Evolutionary conservation across 2,797 vertebrate species (phyloP), one percentile per base, ranked within the genome.

Genomic region (Novumbra hubbsi): DNA sequence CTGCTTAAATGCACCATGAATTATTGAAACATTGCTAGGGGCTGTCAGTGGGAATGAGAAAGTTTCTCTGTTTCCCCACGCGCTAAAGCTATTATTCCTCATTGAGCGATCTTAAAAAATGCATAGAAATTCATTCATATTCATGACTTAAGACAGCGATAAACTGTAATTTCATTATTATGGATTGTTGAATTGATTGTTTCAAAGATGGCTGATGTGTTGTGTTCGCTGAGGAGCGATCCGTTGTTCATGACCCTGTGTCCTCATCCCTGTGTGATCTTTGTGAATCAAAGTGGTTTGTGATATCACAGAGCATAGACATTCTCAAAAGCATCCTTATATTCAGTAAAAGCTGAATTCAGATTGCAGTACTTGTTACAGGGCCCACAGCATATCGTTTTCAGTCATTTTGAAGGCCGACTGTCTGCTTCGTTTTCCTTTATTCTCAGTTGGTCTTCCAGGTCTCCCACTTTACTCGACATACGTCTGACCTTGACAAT

Each of bases 1-100:
- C 63, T 74, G 34, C 79, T 65, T 73, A 80, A 73, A 74, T 68
- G 27, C 24, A 27, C 8, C 50, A 12, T 70, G 66, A 73, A 76
- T 80, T 71, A 45, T 70, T 62, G 34, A 79, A 64, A 45, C 19
- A 24, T 75, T 49, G 73, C 72, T 73, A 45, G 69, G 74, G 28
- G 57, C 49, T 75, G 38, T 48, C 14, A 34, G 60, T 60, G 52
- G 55, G n/a, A 49, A 70, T 21, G 63, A 48, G 65, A 62, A 69
- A 55, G 19, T 21, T 57, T 7, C 21, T 57, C 57, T 60, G 19
- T 62, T 41, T 30, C 68, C 63, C 49, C 71, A 28, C 34, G 11
- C 27, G 5, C 30, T 4, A 50, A 30, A 67, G 28, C 70, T 24
- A 67, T 57, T 75, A 68, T 75, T 34, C 76, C 57, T 72, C 19